A percentile compares a stretch with the other conserved stretches of the same genome.
Conservation (phyloP, 2,888 invertebrate species). For the Agriopis leucophaearia region DNA sequence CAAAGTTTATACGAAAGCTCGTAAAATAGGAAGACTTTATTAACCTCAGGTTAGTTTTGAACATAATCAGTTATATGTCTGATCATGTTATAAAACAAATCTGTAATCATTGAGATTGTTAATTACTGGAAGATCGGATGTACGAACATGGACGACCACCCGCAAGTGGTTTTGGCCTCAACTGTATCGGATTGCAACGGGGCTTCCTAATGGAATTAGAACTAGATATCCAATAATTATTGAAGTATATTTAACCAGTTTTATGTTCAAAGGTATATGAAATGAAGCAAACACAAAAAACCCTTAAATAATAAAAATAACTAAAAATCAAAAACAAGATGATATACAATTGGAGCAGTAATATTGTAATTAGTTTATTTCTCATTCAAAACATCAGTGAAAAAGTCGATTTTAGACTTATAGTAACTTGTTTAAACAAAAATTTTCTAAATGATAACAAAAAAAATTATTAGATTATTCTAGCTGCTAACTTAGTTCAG, state of each 20-base stretch:
- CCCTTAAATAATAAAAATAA: too few species aligned
- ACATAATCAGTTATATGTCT: constrained; percentile 24
- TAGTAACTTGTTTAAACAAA: too few species aligned
- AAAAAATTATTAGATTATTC: too few species aligned
- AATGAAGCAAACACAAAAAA: too few species aligned
- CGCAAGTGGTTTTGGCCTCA: constrained; percentile 62
- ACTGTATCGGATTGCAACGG: constrained; percentile 66
- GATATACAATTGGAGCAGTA: constrained; percentile 6
- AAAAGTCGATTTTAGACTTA: too few species aligned
- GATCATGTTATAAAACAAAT: constrained; percentile 43
- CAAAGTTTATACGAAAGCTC: neutral
- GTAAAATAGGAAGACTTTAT: constrained; percentile 1
- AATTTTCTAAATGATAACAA: too few species aligned
- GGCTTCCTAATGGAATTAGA: constrained; percentile 57
- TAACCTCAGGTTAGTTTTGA: constrained; percentile 10
- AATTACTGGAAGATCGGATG: constrained; percentile 66
- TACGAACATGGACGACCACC: constrained; percentile 65
- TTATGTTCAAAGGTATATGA: too few species aligned
- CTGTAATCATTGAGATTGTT: constrained; percentile 62
- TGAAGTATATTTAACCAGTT: too few species aligned
- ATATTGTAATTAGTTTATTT: too few species aligned
- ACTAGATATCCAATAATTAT: constrained; percentile 16
- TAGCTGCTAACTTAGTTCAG: neutral
- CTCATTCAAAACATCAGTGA: too few species aligned
- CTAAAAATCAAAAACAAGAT: too few species aligned